Evolutionary conservation across 2,888 invertebrate genomes (phyloP), one percentile per base, ranked within the genome.

Genomic region (Caenorhabditis zanzibari): DNA sequence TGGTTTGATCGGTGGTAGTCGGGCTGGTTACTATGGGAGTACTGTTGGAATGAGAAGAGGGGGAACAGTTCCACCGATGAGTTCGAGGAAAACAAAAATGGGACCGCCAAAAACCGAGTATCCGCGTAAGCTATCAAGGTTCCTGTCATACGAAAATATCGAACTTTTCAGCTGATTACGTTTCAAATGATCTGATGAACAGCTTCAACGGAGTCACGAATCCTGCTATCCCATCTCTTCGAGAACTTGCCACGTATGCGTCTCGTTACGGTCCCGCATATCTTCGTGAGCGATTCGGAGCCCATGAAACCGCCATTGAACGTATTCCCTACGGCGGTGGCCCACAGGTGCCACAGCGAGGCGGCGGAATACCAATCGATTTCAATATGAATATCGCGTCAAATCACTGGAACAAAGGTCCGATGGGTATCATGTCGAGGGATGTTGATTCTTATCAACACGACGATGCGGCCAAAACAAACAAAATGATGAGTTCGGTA

Each of bases 171-270:
- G 83, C 75, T 38, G 81, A 79, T 22, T 84, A 82, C 59, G 63
- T 79, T 12, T 69, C 83, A 3, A 86, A 86, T 49, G 85, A 86
- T 22, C 58, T 86, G 24, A 86, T 86, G 84, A 71, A 22, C 32
- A 84, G 84, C 26, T 86, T 86, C 66, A 82, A 66, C 49, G 71
- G 64, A 9, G 66, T 41, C 19, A 52, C 41, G 14, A 68, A 61
- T 9, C 56, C 59, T 9, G 63, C 77, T 2, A 71, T 75, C 19
- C 82, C 82, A 16, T 73, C 77, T n/a, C 77, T 79, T 2, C 74
- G 80, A 14, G 83, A 83, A 59, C 71, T 83, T 41, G 79, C 80
- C 56, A 83, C 75, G 44, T 80, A 83, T 59, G 80, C 79, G 7
- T 74, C 83, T 0, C 56, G 79, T 14, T 79, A 80, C 16, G 83